phyloP scores from a whole-genome alignment of 2,888 invertebrate genomes.

The Sthenelais limicola region DNA sequence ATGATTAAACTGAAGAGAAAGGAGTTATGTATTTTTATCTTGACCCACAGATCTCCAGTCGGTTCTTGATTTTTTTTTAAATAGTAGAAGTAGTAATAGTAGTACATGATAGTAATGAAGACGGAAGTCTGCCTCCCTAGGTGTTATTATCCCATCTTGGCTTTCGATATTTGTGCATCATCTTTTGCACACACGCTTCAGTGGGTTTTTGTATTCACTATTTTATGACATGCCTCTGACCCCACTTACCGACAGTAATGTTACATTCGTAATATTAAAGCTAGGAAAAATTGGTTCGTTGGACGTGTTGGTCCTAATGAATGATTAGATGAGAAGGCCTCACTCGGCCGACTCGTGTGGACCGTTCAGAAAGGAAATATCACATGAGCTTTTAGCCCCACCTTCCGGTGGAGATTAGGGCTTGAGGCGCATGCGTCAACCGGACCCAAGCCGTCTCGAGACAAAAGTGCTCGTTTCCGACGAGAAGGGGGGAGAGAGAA shows the following conservation, averaged over 20 bases:
- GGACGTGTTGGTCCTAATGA: slow-evolving; percentile 34
- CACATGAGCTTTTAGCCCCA: slow-evolving; percentile 35
- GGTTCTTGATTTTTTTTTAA: too few species aligned
- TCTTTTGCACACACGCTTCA: too few species aligned
- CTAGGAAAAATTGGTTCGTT: slow-evolving; percentile 21
- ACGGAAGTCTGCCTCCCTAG: too few species aligned
- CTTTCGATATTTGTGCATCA: too few species aligned
- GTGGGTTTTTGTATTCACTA: too few species aligned
- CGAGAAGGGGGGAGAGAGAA: slow-evolving; percentile 24
- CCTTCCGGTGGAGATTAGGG: slow-evolving; percentile 13
- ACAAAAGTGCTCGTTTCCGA: background rate
- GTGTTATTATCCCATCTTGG: too few species aligned
- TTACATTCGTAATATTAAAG: slow-evolving; percentile 31
- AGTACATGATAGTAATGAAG: too few species aligned
- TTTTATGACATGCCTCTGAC: slow-evolving; percentile 11
- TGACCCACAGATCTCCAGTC: slow-evolving; percentile 16
- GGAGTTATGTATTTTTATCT: slow-evolving; percentile 7
- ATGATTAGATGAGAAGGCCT: too few species aligned
- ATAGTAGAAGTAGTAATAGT: too few species aligned
- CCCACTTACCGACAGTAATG: slow-evolving; percentile 21
- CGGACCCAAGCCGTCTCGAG: slow-evolving; percentile 12
- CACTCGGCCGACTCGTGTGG: background rate
- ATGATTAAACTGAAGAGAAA: slow-evolving; percentile 11
- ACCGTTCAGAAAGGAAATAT: slow-evolving; percentile 27
- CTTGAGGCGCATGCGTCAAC: background rate